These are phyloP conservation scores for Xestia c-nigrum DNA, from an alignment of 2,888 invertebrate species.

Conservation along the genomic window DNA sequence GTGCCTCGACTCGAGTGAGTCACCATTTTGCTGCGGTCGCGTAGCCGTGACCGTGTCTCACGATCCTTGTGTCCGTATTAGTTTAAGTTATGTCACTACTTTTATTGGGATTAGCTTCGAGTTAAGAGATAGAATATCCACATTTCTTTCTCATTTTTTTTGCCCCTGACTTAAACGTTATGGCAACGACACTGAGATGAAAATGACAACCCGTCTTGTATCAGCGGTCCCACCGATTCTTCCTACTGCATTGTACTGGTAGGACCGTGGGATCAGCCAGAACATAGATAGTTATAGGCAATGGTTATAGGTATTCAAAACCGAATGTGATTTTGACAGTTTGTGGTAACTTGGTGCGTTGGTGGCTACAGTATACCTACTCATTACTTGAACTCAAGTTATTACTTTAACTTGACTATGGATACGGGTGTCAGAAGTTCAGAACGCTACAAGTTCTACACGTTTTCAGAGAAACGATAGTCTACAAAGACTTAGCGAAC, in stretches of 20 bases:
- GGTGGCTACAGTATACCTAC: too few relatives aligned
- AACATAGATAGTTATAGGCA: too few relatives aligned
- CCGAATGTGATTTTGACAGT: too few relatives aligned
- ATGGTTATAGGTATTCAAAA: too few relatives aligned
- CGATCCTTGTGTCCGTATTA: conserved; percentile 58
- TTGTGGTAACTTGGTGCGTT: too few relatives aligned
- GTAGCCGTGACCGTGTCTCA: conserved; percentile 68
- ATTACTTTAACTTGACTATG: too few relatives aligned
- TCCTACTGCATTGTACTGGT: too few relatives aligned
- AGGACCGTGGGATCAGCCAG: too few relatives aligned
- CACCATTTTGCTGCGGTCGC: conserved; percentile 45
- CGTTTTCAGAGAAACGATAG: neutral
- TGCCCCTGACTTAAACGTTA: neutral
- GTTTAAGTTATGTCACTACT: conserved; percentile 62
- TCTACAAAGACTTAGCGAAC: neutral
- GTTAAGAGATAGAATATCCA: neutral
- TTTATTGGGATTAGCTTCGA: conserved; percentile 39
- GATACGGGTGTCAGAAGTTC: neutral
- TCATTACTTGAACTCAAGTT: too few relatives aligned
- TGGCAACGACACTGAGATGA: neutral
- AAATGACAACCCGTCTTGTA: neutral
- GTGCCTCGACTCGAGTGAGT: conserved; percentile 60
- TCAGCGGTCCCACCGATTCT: too few relatives aligned
- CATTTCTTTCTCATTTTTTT: neutral
- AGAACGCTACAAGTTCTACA: neutral